Conservation (phyloP, 1,140 invertebrate genomes). For the Drosophila truncata region DNA sequence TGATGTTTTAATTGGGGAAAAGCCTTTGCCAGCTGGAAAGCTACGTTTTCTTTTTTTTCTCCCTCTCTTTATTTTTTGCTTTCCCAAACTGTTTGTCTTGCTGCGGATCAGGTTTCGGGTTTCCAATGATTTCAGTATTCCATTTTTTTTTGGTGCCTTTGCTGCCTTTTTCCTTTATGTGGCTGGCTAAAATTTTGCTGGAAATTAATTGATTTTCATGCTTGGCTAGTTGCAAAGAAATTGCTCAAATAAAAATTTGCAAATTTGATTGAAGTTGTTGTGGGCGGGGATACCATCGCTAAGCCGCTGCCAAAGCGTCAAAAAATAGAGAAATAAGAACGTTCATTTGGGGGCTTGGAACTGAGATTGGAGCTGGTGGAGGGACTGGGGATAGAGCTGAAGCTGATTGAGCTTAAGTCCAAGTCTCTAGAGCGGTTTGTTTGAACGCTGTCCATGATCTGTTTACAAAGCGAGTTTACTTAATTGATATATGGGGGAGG, state of each 20-base stretch:
- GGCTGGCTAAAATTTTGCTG: constrained; percentile 71
- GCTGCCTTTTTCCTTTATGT: constrained; percentile 45
- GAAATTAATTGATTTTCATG: constrained; percentile 83
- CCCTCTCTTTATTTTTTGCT: constrained; percentile 23
- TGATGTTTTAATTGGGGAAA: constrained; percentile 84
- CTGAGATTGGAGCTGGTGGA: neutral
- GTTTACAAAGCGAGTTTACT: constrained; percentile 36
- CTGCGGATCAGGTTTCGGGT: constrained; percentile 48
- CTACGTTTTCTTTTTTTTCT: constrained; percentile 44
- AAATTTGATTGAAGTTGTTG: constrained; percentile 82
- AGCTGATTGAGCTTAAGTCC: constrained; percentile 35
- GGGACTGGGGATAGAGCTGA: constrained; percentile 15
- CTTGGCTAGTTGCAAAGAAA: constrained; percentile 77
- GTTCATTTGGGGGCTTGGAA: constrained; percentile 23
- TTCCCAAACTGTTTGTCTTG: constrained; percentile 39
- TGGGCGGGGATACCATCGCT: constrained; percentile 34
- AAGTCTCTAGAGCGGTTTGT: constrained; percentile 49
- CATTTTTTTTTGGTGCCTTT: constrained; percentile 31
- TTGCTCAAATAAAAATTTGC: constrained; percentile 82
- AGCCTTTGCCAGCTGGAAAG: constrained; percentile 58
- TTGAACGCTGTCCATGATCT: constrained; percentile 46
- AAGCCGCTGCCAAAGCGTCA: constrained; percentile 69
- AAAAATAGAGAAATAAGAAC: constrained; percentile 35
- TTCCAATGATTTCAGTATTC: constrained; percentile 30
- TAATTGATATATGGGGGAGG: constrained; percentile 14